Evolutionary conservation across 2,113 vertebrate genomes (phyloP).

Genomic region (Tetrax tetrax): DNA sequence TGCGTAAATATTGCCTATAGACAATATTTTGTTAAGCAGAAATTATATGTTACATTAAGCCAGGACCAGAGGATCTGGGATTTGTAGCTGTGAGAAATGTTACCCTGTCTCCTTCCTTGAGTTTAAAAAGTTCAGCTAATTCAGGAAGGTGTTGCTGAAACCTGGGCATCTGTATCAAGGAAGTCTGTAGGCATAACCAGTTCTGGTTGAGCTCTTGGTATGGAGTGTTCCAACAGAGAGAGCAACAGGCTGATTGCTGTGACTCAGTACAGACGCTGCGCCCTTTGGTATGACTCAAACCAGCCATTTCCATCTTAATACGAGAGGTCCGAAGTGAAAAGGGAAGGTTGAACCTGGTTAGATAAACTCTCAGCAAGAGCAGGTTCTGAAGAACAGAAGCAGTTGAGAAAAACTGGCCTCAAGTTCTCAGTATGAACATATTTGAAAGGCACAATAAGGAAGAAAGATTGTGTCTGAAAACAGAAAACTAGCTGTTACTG

Average conservation of each 20-base stretch:
- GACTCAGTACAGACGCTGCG: not conserved
- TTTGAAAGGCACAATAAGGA: slow-evolving; percentile 24
- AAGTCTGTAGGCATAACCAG: not conserved
- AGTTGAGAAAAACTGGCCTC: not conserved
- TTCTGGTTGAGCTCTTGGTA: not conserved
- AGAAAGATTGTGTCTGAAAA: slow-evolving; percentile 39
- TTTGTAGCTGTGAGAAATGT: not conserved
- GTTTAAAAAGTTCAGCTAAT: not conserved
- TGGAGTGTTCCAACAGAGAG: not conserved
- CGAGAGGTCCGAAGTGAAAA: not conserved
- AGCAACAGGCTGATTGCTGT: not conserved
- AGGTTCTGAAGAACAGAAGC: not conserved
- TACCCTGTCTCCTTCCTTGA: not conserved
- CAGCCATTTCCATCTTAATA: not conserved
- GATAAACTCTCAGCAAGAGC: not conserved
- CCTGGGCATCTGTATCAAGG: not conserved
- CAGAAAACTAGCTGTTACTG: slow-evolving; percentile 21
- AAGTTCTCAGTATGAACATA: not conserved
- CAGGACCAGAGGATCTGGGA: not conserved
- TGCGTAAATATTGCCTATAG: not conserved
- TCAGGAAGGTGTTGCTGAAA: not conserved
- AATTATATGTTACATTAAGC: not conserved
- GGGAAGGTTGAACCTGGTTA: not conserved
- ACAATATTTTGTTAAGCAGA: not conserved
- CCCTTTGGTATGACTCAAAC: not conserved